Base-by-base conservation (phyloP, 2,888 invertebrate genomes). In the Polylopha cassiicola region DNA sequence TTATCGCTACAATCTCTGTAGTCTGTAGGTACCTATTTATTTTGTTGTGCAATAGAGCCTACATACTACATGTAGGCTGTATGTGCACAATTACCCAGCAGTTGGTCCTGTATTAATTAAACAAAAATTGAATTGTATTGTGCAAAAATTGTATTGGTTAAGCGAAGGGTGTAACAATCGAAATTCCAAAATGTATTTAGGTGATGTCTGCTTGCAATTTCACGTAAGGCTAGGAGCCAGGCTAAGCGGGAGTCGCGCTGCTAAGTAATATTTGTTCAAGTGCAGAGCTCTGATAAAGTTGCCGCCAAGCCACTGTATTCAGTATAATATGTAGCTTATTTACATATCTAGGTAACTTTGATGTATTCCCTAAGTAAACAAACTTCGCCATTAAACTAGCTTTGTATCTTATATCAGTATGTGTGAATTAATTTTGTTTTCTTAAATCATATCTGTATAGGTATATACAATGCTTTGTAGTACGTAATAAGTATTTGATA, bases 261-360 rank as follows among this genome's bases (percentile, higher is more conserved):
- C 47, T 50, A 45, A 50, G 48, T 48, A 43, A 52, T 54, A 50
- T 54, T 54, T 52, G 54, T 47, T 51, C 45, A 47, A 50, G 54
- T 51, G 52, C 47, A 46, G 46, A 43, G 45, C 41, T 29, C 43
- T 46, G 52, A 54, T 52, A 54, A 41, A 54, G 38, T 50, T 46
- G 38, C 33, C 46, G 50, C 30, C 36, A 39, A 47, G 41, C 42
- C 28, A 29, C 42, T 37, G 45, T 21, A 37, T 37, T 32, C 38
- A 34, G 37, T 43, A 33, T 34, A 34, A 37, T 37, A 43, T 37
- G 29, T 31, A 26, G n/a, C 29, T 37, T 46, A 26, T 10, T 22
- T 32, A 41, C 34, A 24, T 23, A 20, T 23, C 27, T 15, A 16
- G 11, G 4, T 38, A 39, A 27, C 27, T 27, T 22, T 21, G 22